Base-by-base conservation (phyloP, 2,797 vertebrate genomes). In the Spinus olivaceus region DNA sequence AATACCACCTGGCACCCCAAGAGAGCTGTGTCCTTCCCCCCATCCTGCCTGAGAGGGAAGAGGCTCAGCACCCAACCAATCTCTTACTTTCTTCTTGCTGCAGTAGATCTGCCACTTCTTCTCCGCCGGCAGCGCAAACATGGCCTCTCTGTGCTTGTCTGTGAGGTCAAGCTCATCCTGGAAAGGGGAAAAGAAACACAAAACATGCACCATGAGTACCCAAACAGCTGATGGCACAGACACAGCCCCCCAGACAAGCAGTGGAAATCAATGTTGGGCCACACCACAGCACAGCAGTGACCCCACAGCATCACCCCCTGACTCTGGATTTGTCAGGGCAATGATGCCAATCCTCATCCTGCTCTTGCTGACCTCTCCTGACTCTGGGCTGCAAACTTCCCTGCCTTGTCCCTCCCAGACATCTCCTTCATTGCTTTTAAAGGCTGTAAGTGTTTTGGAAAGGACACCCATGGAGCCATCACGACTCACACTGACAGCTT, bases 51-150 rank as follows among this genome's bases (percentile, higher is more conserved):
- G 3, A 27, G 16, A 81, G 30, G 24, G 32, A 70, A 32, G 33
- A 46, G 19, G 32, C 44, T 64, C 49, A 78, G 82, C 24, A 56
- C 33, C 12, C 0, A 2, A 4, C 3, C 0, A 4, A 33, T 60
- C 35, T 81, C 98, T 98, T 98, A 99, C 99, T 97, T 98, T 98
- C 95, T 99, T 99, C 97, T 99, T 99, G 97, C 99, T 99, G 93
- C 99, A 99, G 97, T 99, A 99, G 96, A 99, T 98, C 94, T 99
- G 98, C 99, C 99, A 99, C 96, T 99, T 99, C 95, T 99, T 99
- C 97, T 99, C 98, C 0, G 98, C 98, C 2, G 99, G 98, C 94
- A 99, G 98, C 25, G 98, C 98, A 76, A 99, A 99, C 99, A 99
- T 99, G 95, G 98, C 98, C 66, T 98, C 98, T 93, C 98, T 98